Evolutionary conservation across 2,113 vertebrate genomes (phyloP).

Genomic region (Tapirus terrestris): DNA sequence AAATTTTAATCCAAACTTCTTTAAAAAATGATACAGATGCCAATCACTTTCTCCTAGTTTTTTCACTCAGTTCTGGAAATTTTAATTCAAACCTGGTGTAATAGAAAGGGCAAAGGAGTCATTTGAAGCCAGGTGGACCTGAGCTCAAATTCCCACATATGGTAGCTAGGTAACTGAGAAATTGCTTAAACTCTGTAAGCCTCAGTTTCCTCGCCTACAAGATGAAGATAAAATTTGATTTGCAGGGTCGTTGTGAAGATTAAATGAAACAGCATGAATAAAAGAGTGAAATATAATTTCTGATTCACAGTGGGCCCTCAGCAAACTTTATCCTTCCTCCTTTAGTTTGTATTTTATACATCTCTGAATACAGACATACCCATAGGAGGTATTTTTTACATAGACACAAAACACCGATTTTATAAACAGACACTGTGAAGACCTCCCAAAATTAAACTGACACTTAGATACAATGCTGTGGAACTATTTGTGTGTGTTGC

Average conservation of each 20-base stretch:
- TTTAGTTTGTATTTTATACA: neutral
- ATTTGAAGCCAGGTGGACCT: neutral
- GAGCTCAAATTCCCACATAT: neutral
- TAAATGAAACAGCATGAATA: neutral
- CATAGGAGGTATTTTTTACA: neutral
- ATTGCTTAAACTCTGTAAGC: neutral
- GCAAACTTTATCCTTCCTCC: neutral
- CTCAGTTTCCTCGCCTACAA: neutral
- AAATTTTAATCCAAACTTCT: neutral
- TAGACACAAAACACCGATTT: neutral
- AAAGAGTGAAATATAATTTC: neutral
- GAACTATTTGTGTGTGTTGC: neutral
- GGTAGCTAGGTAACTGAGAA: neutral
- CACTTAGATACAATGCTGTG: conserved; percentile 19
- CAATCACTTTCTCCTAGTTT: neutral
- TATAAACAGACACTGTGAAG: neutral
- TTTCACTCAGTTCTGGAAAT: neutral
- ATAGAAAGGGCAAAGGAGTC: neutral
- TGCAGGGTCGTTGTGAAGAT: neutral
- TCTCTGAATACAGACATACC: neutral
- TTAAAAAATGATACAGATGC: neutral
- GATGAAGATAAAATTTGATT: neutral
- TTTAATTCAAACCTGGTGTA: neutral
- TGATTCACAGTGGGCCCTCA: neutral
- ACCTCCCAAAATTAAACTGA: conserved; percentile 18